Conservation (phyloP, 2,113 vertebrate genomes). For the Ivindomyrus marchei region DNA sequence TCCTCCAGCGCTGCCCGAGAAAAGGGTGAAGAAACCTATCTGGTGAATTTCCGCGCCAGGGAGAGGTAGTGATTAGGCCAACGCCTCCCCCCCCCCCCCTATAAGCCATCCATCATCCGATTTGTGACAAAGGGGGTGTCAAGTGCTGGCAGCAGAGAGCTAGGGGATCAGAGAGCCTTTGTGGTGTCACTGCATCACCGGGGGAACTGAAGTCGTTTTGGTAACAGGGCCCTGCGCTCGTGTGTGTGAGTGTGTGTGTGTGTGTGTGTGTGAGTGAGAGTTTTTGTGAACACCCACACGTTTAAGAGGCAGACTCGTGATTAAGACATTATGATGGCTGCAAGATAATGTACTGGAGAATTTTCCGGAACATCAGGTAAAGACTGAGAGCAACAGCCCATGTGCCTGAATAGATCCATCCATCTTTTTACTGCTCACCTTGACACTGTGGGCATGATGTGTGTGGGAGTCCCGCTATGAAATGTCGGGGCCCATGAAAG, state of each 20-base stretch:
- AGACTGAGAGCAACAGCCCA: neutral
- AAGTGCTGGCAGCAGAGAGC: neutral
- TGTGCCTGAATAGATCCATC: neutral
- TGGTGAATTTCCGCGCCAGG: neutral
- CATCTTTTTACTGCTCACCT: neutral
- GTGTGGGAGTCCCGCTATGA: neutral
- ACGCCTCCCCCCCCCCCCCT: neutral
- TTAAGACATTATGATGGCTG: neutral
- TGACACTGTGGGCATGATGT: neutral
- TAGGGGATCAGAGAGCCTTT: neutral
- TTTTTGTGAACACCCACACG: neutral
- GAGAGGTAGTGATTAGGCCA: neutral
- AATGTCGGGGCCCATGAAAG: neutral
- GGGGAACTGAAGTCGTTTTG: neutral
- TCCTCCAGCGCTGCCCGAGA: neutral
- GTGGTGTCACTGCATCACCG: neutral
- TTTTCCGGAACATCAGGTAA: neutral
- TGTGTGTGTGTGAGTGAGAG: neutral
- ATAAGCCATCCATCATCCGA: constrained; percentile 8
- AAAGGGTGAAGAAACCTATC: neutral
- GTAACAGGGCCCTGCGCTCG: neutral
- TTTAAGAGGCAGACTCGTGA: neutral
- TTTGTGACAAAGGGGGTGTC: constrained; percentile 12
- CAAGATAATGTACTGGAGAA: neutral
- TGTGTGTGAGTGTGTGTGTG: neutral